Evolutionary conservation across 2,888 invertebrate species (phyloP).

Genomic region (Agrochola lychnidis): DNA sequence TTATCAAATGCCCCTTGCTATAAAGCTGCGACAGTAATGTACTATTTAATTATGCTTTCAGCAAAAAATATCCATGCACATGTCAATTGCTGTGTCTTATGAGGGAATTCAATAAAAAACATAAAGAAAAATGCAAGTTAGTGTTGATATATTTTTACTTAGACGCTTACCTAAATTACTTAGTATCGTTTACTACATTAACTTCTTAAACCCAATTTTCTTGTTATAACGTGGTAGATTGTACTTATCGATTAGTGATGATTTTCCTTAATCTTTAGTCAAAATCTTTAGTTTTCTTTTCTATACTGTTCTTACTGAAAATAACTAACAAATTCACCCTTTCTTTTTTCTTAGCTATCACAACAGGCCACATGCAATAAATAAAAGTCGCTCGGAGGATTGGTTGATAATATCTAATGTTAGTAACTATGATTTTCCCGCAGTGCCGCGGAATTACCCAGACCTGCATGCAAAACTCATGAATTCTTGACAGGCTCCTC

Average conservation of each 20-base stretch:
- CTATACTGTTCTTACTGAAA: background rate
- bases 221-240: background rate
- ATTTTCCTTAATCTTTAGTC: background rate
- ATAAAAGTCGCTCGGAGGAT: too few species aligned
- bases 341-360: background rate
- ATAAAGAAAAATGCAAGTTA: constrained; percentile 31
- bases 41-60: constrained; percentile 3
- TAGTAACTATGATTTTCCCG: background rate
- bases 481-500: constrained; percentile 11
- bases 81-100: constrained; percentile 22
- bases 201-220: background rate
- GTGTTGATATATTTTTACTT: constrained; percentile 10
- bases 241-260: background rate
- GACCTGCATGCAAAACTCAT: background rate
- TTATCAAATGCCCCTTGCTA: too few species aligned
- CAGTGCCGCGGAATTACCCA: background rate
- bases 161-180: background rate
- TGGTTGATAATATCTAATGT: background rate
- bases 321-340: background rate
- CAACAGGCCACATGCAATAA: background rate
- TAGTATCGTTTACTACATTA: background rate
- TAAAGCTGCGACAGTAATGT: too few species aligned
- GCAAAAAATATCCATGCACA: background rate
- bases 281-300: background rate
- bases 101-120: constrained; percentile 1